These are phyloP conservation scores for Tenthredo livida DNA, from an alignment of 2,888 invertebrate species.

Conservation along the genomic window DNA sequence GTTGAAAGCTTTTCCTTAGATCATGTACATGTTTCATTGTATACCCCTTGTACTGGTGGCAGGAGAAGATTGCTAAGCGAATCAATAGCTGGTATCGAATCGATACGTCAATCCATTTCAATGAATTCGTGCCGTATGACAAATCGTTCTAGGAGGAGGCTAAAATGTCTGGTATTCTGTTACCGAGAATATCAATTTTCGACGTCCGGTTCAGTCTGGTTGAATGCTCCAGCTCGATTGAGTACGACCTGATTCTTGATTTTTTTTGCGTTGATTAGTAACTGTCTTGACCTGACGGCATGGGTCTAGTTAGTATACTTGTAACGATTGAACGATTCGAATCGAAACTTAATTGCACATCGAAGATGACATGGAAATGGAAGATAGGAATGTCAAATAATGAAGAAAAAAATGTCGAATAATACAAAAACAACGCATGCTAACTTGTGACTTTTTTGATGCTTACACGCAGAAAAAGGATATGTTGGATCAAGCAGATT, in stretches of 20 bases:
- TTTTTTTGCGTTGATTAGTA: not conserved
- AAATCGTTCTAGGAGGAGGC: not conserved
- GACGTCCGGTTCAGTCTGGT: not conserved
- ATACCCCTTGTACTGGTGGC: not conserved
- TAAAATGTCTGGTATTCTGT: conserved; percentile 4
- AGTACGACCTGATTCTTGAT: not conserved
- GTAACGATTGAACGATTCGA: conserved; percentile 2
- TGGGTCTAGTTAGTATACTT: not conserved
- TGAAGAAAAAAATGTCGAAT: not conserved
- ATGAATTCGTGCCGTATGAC: not conserved
- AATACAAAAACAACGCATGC: conserved; percentile 1
- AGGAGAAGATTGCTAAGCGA: not conserved
- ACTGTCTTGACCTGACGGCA: not conserved
- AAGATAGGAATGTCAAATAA: not conserved
- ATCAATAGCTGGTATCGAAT: conserved; percentile 23
- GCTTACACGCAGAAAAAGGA: no score
- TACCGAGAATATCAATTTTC: not conserved
- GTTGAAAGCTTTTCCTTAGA: not conserved
- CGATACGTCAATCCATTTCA: not conserved
- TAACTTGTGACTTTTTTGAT: conserved; percentile 15
- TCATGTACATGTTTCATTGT: not conserved
- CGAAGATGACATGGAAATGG: not conserved
- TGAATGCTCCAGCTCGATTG: conserved; percentile 1
- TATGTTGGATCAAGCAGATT: no score
- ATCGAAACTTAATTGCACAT: not conserved